Evolutionary conservation across 2,797 vertebrate genomes (phyloP).

Genomic region (Echeneis naucrates): DNA sequence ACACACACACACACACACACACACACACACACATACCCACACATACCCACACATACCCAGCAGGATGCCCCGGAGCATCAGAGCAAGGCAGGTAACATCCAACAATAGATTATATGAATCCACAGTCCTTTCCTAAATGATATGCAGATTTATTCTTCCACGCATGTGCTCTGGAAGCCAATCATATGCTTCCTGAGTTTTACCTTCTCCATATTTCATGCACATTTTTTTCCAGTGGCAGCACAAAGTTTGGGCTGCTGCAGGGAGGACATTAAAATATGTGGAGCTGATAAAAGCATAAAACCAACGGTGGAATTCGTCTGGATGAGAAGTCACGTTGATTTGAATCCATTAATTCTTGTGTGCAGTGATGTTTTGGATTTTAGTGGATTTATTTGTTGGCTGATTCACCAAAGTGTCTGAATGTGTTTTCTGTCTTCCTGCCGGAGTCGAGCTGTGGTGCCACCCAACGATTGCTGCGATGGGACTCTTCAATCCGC

Average conservation of each 20-base stretch:
- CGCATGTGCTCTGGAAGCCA: slow-evolving; percentile 64
- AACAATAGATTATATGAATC: slow-evolving; percentile 43
- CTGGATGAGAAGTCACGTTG: no score
- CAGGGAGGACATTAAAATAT: slow-evolving; percentile 42
- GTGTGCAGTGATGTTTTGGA: no score
- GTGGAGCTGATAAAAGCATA: no score
- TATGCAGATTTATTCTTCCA: slow-evolving; percentile 48
- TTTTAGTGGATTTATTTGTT: no score
- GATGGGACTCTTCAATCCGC: slow-evolving; percentile 37
- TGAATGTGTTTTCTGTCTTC: slow-evolving; percentile 6
- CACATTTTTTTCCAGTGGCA: slow-evolving; percentile 33
- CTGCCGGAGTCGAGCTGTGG: slow-evolving; percentile 38
- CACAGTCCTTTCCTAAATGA: slow-evolving; percentile 38
- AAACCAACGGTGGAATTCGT: no score
- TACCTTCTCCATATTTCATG: slow-evolving; percentile 62
- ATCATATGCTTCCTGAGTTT: slow-evolving; percentile 61
- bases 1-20: slow-evolving; percentile 1
- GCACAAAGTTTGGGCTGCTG: slow-evolving; percentile 36
- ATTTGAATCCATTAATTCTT: no score
- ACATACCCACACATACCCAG: not conserved
- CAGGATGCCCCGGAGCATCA: slow-evolving; percentile 42
- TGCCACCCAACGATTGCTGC: slow-evolving; percentile 30
- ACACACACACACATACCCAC: slow-evolving; percentile 9
- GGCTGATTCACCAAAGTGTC: not conserved
- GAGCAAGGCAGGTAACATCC: slow-evolving; percentile 51